Conservation (phyloP, 1,140 invertebrate genomes). For the Penaeus japonicus region DNA sequence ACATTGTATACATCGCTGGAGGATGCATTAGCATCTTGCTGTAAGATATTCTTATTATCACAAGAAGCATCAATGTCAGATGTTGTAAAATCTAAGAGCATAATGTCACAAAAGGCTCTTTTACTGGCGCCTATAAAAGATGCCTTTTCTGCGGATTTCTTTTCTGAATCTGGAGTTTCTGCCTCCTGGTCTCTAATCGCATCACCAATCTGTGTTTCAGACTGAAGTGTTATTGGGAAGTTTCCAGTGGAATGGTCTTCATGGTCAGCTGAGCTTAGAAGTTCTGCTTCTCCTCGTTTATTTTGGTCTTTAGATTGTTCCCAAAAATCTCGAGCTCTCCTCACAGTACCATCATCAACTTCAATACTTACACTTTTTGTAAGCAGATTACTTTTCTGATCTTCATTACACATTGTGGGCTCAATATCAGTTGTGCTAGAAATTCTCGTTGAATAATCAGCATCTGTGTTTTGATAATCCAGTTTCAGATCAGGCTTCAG, state of each 20-base stretch:
- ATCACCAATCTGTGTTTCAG: too few species aligned
- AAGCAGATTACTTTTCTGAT: neutral
- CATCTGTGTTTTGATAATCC: too few species aligned
- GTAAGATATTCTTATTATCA: neutral
- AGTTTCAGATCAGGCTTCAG: neutral
- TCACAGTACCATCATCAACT: neutral
- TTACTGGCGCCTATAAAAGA: neutral
- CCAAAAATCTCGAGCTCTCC: neutral
- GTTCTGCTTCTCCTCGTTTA: too few species aligned
- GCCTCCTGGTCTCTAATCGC: too few species aligned
- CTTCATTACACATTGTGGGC: neutral
- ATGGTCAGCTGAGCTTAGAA: too few species aligned
- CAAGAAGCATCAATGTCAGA: neutral
- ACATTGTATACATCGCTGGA: neutral
- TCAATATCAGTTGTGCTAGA: neutral
- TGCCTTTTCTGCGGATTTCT: too few species aligned
- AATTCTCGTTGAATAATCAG: neutral
- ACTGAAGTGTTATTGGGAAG: too few species aligned
- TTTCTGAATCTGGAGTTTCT: too few species aligned
- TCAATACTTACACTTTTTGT: neutral
- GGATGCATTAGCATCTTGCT: too few species aligned
- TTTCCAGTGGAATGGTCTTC: too few species aligned
- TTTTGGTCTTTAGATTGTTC: neutral
- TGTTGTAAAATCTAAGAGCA: neutral
- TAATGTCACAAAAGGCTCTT: constrained; percentile 20